A percentile compares a stretch with the other conserved stretches of the same genome.
Conservation (phyloP, 2,888 invertebrate species). For the Cantharis lateralis region DNA sequence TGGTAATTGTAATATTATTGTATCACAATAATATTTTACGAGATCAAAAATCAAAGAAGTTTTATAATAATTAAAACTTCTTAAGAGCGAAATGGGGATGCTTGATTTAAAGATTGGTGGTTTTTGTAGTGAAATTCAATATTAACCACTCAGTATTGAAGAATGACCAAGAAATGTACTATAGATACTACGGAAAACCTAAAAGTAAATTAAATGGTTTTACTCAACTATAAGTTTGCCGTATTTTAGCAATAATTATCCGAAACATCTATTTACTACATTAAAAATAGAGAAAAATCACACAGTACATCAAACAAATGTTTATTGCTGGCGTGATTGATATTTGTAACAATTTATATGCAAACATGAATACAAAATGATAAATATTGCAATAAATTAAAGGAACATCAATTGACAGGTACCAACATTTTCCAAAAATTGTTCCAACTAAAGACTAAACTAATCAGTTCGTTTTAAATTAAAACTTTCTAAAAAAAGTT, state of each 20-base stretch:
- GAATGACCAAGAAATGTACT: too few species aligned
- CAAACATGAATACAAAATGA: background rate
- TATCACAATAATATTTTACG: background rate
- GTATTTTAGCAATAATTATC: background rate
- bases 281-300: background rate
- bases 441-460: background rate
- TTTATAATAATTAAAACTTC: background rate
- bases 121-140: too few species aligned
- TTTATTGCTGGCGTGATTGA: background rate
- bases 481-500: background rate
- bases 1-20: too few species aligned
- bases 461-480: slow-evolving; percentile 9
- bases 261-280: background rate
- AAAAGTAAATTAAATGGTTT: background rate
- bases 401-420: background rate
- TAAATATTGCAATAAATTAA: background rate
- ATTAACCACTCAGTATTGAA: too few species aligned
- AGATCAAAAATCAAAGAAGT: background rate
- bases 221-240: background rate
- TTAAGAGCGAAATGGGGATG: background rate
- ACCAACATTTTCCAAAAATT: background rate
- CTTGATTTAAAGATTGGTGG: background rate
- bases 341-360: background rate
- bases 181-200: too few species aligned
- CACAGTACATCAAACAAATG: background rate